Conservation (phyloP, 2,113 vertebrate genomes). For the Elgaria multicarinata region DNA sequence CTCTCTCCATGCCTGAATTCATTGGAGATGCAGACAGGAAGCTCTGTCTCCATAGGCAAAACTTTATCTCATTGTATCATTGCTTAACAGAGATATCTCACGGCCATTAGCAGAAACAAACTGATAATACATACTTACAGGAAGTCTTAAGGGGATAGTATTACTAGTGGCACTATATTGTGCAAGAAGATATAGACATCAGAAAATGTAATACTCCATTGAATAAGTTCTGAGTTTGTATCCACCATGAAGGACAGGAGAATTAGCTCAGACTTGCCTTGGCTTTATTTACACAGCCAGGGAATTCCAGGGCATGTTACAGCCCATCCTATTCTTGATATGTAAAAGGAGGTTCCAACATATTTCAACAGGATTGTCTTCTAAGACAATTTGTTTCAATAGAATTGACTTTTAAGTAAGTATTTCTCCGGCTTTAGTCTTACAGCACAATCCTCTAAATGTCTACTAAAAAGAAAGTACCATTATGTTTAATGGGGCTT, state of each 20-base stretch:
- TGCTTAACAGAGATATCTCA: background rate
- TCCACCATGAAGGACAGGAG: background rate
- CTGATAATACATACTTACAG: background rate
- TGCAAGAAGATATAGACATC: background rate
- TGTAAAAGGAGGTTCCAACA: background rate
- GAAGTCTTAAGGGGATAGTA: rapidly evolving
- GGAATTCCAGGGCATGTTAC: background rate
- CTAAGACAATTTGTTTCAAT: background rate
- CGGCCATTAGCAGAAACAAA: background rate
- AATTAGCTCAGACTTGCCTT: background rate
- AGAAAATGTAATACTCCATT: background rate
- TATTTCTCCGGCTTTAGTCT: background rate
- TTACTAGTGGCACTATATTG: background rate
- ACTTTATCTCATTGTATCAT: background rate
- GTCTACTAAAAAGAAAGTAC: background rate
- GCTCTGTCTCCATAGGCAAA: background rate
- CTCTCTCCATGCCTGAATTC: background rate
- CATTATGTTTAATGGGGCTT: background rate
- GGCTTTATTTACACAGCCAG: background rate
- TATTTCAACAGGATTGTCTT: background rate
- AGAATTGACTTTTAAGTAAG: background rate
- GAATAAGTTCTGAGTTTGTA: background rate
- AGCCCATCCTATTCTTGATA: background rate
- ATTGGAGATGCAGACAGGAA: background rate
- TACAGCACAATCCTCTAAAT: background rate